Evolutionary conservation across 2,113 vertebrate genomes (phyloP), one percentile per base, ranked within the genome.

Genomic region (Protobothrops flavoviridis): DNA sequence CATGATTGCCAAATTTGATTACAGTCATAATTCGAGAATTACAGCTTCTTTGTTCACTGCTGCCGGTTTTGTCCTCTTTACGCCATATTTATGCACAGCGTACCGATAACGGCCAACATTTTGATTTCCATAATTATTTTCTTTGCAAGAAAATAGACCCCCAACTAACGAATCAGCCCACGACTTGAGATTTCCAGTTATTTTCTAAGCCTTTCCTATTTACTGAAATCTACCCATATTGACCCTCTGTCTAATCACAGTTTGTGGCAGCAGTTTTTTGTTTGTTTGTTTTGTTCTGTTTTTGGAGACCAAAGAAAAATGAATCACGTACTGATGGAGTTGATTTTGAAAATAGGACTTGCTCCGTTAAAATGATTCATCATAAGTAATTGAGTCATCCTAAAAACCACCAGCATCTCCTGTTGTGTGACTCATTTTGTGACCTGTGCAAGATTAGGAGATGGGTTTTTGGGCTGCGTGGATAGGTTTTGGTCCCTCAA

Each of bases 191-290:
- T 53, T 33, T 94, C 74, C 88, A 90, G 90, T 91, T 93, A 94
- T 88, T 94, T 92, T 94, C 94, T 91, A 93, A 94, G 95, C 93
- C 0, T 93, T 95, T 93, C 96, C 96, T 94, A 33, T 21, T 87
- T 59, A 59, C 24, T 3, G 24, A 56, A 56, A 29, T 29, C 74
- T 85, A 56, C 17, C 39, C 0, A 1, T n/a, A 12, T 2, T 11
- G 3, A 7, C 10, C 20, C 55, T 56, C 17, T 15, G 4, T 2
- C 21, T 85, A 23, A 85, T 29, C 10, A n/a, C 9, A 29, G 61
- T 94, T 94, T 85, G 86, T 89, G 57, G 57, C 33, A 64, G 90
- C 48, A 89, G 4, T 74, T 39, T 81, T 2, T 12, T 17, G 3
- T 85, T 39, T 39, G n/a, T n/a, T 15, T 39, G 10, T 92, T 95